Evolutionary conservation across 2,888 invertebrate species (phyloP).

Genomic region (Diploptera punctata): DNA sequence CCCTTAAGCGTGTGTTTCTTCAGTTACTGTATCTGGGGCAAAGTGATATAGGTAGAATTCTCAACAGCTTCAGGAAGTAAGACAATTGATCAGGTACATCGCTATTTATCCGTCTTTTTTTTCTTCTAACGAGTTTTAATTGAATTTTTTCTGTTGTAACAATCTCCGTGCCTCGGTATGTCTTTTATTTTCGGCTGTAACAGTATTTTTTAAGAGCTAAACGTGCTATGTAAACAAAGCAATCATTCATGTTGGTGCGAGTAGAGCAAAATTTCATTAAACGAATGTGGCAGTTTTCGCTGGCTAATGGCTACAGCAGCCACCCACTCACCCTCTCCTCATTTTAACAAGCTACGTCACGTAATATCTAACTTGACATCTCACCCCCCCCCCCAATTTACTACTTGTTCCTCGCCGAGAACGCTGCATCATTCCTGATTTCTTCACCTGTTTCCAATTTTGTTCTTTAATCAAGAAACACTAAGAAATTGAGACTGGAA

Average conservation of each 20-base stretch:
- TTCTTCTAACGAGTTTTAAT: background rate
- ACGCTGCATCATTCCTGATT: too few relatives aligned
- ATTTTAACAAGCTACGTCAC: constrained; percentile 9
- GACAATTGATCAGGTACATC: too few relatives aligned
- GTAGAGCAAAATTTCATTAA: constrained; percentile 24
- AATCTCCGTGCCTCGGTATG: background rate
- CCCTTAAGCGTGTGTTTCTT: too few relatives aligned
- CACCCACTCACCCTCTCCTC: too few relatives aligned
- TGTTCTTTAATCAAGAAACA: too few relatives aligned
- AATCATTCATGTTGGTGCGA: constrained; percentile 15
- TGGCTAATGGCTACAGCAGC: constrained; percentile 18
- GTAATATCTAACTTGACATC: constrained; percentile 17
- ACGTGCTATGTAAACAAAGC: constrained; percentile 34
- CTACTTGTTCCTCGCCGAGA: too few relatives aligned
- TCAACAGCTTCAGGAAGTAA: too few relatives aligned
- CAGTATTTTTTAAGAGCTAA: constrained; percentile 14
- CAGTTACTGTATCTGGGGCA: too few relatives aligned
- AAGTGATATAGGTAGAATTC: too few relatives aligned
- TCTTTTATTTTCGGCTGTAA: background rate
- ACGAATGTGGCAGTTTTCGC: constrained; percentile 17
- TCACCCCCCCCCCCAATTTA: background rate
- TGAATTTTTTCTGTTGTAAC: background rate
- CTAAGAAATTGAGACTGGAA: too few relatives aligned
- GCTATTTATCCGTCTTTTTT: too few relatives aligned
- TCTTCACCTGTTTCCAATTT: too few relatives aligned